Percentiles rank a stretch among this genome's conserved stretches.
Conservation (phyloP, 1,140 invertebrate species). For the Panagrolaimus sp. region DNA sequence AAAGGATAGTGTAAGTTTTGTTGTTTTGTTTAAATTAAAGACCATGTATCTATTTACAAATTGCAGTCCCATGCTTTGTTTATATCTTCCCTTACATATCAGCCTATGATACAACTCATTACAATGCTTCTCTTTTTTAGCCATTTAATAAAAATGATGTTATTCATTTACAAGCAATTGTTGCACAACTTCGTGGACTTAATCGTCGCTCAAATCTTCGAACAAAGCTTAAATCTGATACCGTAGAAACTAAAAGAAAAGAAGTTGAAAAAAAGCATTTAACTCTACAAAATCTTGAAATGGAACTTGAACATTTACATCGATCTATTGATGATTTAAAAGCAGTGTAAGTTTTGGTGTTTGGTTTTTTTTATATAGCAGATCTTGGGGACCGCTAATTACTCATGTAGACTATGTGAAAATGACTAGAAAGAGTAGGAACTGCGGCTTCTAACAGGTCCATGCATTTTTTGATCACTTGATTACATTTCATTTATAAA, state of each 20-base stretch:
- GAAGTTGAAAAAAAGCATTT: constrained; percentile 1
- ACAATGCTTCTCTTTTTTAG: neutral
- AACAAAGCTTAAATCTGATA: neutral
- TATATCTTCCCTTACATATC: no score
- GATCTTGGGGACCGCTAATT: no score
- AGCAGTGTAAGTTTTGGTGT: neutral
- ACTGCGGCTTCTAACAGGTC: no score
- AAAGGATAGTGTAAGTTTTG: neutral
- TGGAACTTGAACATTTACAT: neutral
- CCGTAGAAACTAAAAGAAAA: neutral
- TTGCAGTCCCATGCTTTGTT: no score
- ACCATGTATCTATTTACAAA: no score
- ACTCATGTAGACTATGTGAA: no score
- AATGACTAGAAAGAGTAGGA: no score
- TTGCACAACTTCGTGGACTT: neutral
- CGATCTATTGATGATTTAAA: constrained; percentile 3
- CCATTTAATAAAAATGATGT: constrained; percentile 4
- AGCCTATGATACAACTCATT: neutral
- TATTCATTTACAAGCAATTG: neutral
- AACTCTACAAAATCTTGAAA: neutral
- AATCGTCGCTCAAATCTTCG: constrained; percentile 12
- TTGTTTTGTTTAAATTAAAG: no score
- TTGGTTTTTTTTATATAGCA: no score
- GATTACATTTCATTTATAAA: no score
- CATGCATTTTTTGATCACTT: no score